These are phyloP conservation scores for Desmophyllum pertusum DNA, from an alignment of 92 coral and sea anemone species.

Conservation along the genomic window DNA sequence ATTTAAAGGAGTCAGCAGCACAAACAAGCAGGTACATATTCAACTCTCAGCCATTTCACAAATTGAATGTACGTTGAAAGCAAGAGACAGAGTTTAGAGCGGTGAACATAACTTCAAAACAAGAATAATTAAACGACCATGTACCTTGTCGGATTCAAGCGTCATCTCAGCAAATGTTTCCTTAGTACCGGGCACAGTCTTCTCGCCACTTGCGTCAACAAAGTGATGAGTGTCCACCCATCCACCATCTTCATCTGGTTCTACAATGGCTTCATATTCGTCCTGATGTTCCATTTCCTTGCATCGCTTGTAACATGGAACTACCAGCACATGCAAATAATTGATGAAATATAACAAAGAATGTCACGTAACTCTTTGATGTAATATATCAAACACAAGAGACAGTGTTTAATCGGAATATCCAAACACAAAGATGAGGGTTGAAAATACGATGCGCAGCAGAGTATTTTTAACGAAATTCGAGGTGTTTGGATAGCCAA, in stretches of 20 bases:
- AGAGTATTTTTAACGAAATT: no score
- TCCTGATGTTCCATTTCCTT: constrained; percentile 98
- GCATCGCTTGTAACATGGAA: constrained; percentile 97
- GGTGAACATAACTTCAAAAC: no score
- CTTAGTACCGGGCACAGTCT: constrained; percentile 72
- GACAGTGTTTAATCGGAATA: no score
- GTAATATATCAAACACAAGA: no score
- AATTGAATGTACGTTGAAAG: background rate
- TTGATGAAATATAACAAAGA: background rate
- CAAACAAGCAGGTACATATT: background rate
- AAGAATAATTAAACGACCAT: background rate
- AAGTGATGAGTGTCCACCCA: constrained; percentile 99
- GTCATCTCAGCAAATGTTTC: constrained; percentile 94
- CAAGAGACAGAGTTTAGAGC: no score
- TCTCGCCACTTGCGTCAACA: constrained; percentile 86
- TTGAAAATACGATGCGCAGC: no score
- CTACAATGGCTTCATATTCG: constrained; percentile 98
- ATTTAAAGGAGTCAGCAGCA: background rate
- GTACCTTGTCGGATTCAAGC: constrained; percentile 94
- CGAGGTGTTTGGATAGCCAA: no score
- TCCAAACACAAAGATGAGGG: no score
- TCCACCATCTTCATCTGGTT: constrained; percentile 99
- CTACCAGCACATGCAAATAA: constrained; percentile 32
- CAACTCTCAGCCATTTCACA: background rate
- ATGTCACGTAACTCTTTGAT: background rate